A percentile compares a stretch with the other conserved stretches of the same genome.
These are phyloP conservation scores for Xestia xanthographa DNA, from an alignment of 2,888 invertebrate species.

Conservation along the genomic window DNA sequence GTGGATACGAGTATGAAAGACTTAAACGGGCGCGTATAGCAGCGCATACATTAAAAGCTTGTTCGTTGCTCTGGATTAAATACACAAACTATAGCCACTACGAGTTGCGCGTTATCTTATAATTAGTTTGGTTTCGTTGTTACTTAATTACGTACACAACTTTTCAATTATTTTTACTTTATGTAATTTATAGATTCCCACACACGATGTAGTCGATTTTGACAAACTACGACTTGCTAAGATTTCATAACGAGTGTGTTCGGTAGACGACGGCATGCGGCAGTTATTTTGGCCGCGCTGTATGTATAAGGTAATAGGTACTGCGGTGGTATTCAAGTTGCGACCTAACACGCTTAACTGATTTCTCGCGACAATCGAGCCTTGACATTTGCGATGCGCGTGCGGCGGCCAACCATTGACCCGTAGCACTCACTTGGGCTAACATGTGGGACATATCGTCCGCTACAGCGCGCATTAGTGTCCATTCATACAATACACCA, in stretches of 20 bases:
- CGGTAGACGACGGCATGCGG: neutral
- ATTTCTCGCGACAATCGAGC: slow-evolving; percentile 73
- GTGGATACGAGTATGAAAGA: slow-evolving; percentile 74
- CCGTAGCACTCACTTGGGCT: slow-evolving; percentile 77
- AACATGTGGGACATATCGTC: slow-evolving; percentile 78
- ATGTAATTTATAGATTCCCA: slow-evolving; percentile 57
- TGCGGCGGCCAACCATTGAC: slow-evolving; percentile 82
- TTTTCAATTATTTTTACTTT: slow-evolving; percentile 68
- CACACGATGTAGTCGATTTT: slow-evolving; percentile 59
- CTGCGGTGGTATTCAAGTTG: slow-evolving; percentile 45
- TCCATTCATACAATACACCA: slow-evolving; percentile 85
- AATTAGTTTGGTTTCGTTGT: slow-evolving; percentile 67
- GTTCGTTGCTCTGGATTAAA: slow-evolving; percentile 61
- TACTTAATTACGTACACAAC: slow-evolving; percentile 66
- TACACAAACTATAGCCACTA: slow-evolving; percentile 46
- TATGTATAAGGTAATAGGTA: slow-evolving; percentile 21
- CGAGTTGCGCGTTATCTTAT: slow-evolving; percentile 63
- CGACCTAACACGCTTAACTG: slow-evolving; percentile 64
- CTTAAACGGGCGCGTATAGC: slow-evolving; percentile 70
- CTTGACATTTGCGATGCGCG: slow-evolving; percentile 85
- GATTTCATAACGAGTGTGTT: slow-evolving; percentile 29
- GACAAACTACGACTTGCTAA: slow-evolving; percentile 52
- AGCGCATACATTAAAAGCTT: slow-evolving; percentile 65
- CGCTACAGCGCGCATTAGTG: slow-evolving; percentile 76
- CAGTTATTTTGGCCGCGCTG: slow-evolving; percentile 4